phyloP scores from a whole-genome alignment of 2,113 vertebrate genomes.

The Petromus typicus region DNA sequence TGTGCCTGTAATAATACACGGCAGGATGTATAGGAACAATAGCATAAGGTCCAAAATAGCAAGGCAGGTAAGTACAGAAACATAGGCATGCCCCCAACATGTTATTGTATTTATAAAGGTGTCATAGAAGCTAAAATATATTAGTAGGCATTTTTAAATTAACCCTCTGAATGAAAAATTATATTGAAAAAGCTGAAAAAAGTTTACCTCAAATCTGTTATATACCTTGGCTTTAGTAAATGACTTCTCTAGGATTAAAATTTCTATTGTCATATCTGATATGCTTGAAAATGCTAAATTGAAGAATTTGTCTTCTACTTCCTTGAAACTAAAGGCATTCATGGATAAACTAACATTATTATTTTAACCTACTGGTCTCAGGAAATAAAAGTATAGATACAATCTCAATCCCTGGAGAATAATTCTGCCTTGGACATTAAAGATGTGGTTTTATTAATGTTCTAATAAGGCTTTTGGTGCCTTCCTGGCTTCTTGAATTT shows the following conservation, averaged over 20 bases:
- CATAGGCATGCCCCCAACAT: background rate
- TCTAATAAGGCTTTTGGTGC: background rate
- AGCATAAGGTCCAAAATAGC: background rate
- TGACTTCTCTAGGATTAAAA: background rate
- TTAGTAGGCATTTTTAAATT: slow-evolving; percentile 13
- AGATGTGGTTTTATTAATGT: background rate
- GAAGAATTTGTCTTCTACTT: background rate
- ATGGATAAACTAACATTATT: background rate
- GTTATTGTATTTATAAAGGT: slow-evolving; percentile 14
- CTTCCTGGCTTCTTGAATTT: background rate
- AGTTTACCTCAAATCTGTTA: background rate
- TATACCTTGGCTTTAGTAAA: background rate
- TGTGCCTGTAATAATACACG: slow-evolving; percentile 50
- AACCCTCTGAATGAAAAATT: background rate
- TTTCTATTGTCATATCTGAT: background rate
- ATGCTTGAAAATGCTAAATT: background rate
- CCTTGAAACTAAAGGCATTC: slow-evolving; percentile 1
- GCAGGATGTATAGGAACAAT: background rate
- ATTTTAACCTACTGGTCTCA: background rate
- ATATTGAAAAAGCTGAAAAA: background rate
- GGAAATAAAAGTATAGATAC: background rate
- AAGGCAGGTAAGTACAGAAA: background rate
- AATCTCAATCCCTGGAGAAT: background rate
- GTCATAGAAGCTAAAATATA: background rate
- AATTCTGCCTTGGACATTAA: background rate